Evolutionary conservation across 2,113 vertebrate species (phyloP).

Genomic region (Buteo buteo): DNA sequence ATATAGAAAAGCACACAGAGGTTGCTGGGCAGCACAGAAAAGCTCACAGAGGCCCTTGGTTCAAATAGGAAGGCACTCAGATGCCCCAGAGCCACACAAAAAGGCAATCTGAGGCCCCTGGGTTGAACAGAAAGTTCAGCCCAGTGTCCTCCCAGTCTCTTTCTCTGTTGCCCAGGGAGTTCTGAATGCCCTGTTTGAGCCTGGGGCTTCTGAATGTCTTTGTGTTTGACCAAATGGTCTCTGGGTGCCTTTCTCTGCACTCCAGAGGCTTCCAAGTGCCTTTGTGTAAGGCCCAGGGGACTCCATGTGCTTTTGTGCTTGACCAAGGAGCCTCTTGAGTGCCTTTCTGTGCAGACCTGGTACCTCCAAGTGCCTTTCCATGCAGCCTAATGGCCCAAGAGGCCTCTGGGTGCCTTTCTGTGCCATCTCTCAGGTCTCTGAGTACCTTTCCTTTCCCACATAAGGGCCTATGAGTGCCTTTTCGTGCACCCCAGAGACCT

Average conservation of each 20-base stretch:
- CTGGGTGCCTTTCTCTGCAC: neutral
- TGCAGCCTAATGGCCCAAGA: neutral
- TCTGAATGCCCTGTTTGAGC: neutral
- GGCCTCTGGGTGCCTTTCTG: neutral
- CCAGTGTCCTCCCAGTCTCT: neutral
- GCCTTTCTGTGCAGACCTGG: neutral
- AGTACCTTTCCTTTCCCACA: neutral
- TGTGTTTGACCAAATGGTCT: neutral
- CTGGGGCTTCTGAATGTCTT: neutral
- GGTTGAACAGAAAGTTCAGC: neutral
- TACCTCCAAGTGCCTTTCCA: neutral
- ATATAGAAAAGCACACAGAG: neutral
- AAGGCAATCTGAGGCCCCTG: neutral
- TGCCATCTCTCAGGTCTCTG: neutral
- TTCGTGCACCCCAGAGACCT: neutral
- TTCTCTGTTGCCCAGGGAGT: neutral
- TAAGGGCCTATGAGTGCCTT: neutral
- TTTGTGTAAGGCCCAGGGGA: neutral
- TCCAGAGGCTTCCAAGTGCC: neutral
- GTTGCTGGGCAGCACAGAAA: no score
- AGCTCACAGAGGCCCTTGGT: neutral
- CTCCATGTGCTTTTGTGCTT: neutral
- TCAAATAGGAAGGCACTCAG: neutral
- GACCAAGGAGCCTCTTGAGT: neutral
- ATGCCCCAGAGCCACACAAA: neutral